Base-by-base conservation (phyloP, 2,797 vertebrate species). In the Sternarchorhynchus goeldii region DNA sequence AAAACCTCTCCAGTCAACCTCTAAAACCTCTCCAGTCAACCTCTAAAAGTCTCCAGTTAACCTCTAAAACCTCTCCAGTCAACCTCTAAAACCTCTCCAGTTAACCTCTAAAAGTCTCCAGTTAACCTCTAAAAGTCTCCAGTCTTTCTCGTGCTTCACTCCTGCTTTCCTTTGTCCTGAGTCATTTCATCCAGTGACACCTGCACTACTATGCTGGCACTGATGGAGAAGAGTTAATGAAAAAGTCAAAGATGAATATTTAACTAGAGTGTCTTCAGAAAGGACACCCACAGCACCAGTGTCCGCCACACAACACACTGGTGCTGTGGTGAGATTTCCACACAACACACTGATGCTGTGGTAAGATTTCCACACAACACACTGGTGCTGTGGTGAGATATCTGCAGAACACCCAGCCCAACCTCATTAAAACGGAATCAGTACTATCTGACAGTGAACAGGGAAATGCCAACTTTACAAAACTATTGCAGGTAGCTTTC, bases 381-480 rank as follows among this genome's bases (percentile, higher is more conserved):
- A 67, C 32, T 25, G 25, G 25, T 25, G 25, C 25, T 25, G 25
- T 25, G 25, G 25, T 25, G 25, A 25, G 25, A 25, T 25, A 18
- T 31, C 62, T 12, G 29, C 57, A 75, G 36, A 65, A 41, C 55
- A 74, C 66, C 64, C 34, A 75, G 58, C 4, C 25, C 21, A 73
- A 75, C 62, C 73, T 85, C 82, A 85, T 83, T 87, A 85, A 83
- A 83, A 81, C 20, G 8, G 25, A 20, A n/a, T 77, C n/a, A 56
- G 32, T 64, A n/a, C 8, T 31, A 74, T 55, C 77, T 69, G 53
- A 45, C 45, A 25, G 31, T 50, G 41, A 16, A 67, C 34, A 69
- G 31, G 45, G 62, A 80, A 75, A 56, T 21, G 45, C 60, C 56
- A 70, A n/a, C 34, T 50, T 80, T 65, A 60, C 67, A 75, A 69